A percentile compares a stretch with the other conserved stretches of the same genome.
Conservation (phyloP, 2,888 invertebrate genomes). For the Crematogaster levior region DNA sequence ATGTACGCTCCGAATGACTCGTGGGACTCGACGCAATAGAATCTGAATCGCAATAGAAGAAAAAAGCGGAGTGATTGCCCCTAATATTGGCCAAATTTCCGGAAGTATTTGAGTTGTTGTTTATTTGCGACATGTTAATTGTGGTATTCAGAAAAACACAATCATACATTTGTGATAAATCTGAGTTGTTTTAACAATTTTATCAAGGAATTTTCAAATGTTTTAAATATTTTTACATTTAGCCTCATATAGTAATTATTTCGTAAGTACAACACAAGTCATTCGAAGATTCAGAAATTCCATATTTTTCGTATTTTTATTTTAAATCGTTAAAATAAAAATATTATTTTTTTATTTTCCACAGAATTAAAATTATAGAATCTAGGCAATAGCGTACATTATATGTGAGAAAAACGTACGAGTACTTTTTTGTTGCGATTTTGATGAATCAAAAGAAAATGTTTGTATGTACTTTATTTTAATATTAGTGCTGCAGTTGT, state of each 20-base stretch:
- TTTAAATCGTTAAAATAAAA: background rate
- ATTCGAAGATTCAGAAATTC: background rate
- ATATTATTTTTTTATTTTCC: background rate
- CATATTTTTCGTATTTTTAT: background rate
- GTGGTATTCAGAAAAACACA: background rate
- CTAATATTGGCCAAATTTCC: slow-evolving; percentile 20
- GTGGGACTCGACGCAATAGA: slow-evolving; percentile 7
- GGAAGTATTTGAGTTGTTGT: background rate
- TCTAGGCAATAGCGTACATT: background rate
- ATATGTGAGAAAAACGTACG: too few relatives aligned
- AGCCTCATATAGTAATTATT: background rate
- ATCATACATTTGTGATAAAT: background rate
- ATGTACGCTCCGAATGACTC: slow-evolving; percentile 39
- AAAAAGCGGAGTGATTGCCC: background rate
- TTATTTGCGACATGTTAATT: background rate
- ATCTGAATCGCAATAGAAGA: too few relatives aligned
- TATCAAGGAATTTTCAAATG: background rate
- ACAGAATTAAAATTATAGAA: background rate
- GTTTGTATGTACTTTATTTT: background rate
- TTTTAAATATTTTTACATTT: background rate
- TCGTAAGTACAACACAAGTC: background rate
- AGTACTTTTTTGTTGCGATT: background rate
- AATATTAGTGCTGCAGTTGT: background rate
- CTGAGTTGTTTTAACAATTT: background rate
- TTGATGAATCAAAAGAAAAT: background rate